Evolutionary conservation across 2,888 invertebrate species (phyloP), one percentile per base, ranked within the genome.

Genomic region (Cactoblastis cactorum): DNA sequence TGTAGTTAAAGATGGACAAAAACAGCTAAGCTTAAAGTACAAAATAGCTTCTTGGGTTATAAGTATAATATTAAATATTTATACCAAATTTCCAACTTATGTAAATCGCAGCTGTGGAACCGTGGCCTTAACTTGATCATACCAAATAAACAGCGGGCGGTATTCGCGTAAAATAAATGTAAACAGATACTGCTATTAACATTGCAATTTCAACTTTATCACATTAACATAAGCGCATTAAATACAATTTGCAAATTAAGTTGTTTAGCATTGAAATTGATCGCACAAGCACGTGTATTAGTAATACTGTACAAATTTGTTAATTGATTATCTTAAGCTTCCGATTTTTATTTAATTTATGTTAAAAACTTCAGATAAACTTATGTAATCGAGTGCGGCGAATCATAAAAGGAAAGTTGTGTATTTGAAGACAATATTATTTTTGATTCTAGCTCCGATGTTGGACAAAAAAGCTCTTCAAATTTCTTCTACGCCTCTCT

Each of bases 121-220:
- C 14, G 37, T 12, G 6, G 17, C 15, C 54, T 68, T 70, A 63
- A 68, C 65, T 58, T 69, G 69, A 67, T 65, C 60, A 71, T 71
- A 76, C 77, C 71, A 72, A 73, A 75, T 74, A 71, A 77, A 76
- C 71, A 71, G 84, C 85, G 82, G 87, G 87, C 70, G 86, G 86
- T 80, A 77, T 74, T 69, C 69, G 68, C 61, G 72, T 77, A 77
- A 28, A 28, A 28, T 28, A 28, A 37, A 37, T 12, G 15, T 37
- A 37, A 77, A 73, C 70, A 77, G 70, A 60, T 51, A 46, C 58
- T 61, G 64, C 65, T 67, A 69, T 60, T 66, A 54, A 55, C 35
- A 48, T 38, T 28, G 54, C 15, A 73, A 67, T 63, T 55, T 61
- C 47, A 57, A 71, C 74, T 67, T 69, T 74, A 76, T 48, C 3